A percentile compares a stretch with the other conserved stretches of the same genome.
Conservation (phyloP, 2,888 invertebrate species). For the Cantharis nigra region DNA sequence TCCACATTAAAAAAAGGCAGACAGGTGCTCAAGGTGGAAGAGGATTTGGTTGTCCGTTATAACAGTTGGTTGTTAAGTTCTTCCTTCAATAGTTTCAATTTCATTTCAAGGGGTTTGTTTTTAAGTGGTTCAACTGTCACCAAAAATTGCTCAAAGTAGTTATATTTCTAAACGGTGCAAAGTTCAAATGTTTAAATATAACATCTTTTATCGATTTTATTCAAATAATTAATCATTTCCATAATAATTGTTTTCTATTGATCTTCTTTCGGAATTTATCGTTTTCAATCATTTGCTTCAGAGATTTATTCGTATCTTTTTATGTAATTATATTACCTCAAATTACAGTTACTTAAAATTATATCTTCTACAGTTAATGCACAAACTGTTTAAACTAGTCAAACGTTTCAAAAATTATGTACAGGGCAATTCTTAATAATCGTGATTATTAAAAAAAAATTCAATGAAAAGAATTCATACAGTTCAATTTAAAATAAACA, state of each 20-base stretch:
- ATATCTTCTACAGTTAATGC: neutral
- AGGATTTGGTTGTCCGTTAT: slow-evolving; percentile 17
- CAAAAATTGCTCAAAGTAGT: neutral
- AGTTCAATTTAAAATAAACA: too few relatives aligned
- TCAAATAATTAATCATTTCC: neutral
- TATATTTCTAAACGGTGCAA: neutral
- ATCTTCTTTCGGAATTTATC: neutral
- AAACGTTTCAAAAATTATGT: neutral
- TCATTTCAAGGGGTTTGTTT: neutral
- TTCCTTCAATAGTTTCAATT: slow-evolving; percentile 6
- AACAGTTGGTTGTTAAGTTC: slow-evolving; percentile 19
- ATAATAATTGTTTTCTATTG: neutral
- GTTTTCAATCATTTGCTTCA: neutral
- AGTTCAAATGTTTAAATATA: neutral
- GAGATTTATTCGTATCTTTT: neutral
- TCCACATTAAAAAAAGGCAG: slow-evolving; percentile 8
- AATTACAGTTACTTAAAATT: neutral
- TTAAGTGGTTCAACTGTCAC: neutral
- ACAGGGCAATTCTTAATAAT: neutral
- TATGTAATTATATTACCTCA: neutral
- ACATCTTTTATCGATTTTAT: neutral
- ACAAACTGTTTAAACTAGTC: neutral
- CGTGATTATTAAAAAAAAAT: neutral
- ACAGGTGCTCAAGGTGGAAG: slow-evolving; percentile 22
- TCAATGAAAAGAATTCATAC: too few relatives aligned